phyloP scores from a whole-genome alignment of 2,888 invertebrate species.

The Folsomia candida region DNA sequence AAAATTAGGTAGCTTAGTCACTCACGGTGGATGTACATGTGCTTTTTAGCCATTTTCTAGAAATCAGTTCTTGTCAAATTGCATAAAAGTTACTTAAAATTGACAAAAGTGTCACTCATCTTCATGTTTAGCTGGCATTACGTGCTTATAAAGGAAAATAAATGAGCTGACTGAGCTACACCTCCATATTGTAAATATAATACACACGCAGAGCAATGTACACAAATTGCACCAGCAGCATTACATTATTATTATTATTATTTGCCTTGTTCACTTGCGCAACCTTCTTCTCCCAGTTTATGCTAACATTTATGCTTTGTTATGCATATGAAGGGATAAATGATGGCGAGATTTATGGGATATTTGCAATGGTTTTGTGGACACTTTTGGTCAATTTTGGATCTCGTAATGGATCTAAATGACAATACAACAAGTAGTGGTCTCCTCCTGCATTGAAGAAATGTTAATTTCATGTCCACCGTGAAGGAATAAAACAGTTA shows the following conservation, averaged over 20 bases:
- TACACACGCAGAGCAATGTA: too few relatives aligned
- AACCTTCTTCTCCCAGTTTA: background rate
- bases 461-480: background rate
- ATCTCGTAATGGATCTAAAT: background rate
- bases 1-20: too few relatives aligned
- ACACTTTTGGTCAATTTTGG: conserved; percentile 17
- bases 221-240: background rate
- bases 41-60: background rate
- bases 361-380: conserved; percentile 17
- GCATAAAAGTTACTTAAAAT: background rate
- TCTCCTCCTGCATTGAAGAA: background rate
- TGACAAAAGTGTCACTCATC: background rate
- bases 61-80: background rate
- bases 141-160: too few relatives aligned
- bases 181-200: too few relatives aligned
- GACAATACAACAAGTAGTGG: background rate
- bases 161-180: too few relatives aligned
- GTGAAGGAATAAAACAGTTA: conserved; percentile 3
- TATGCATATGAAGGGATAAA: background rate
- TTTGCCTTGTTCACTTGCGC: background rate
- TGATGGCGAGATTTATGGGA: conserved; percentile 10
- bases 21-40: background rate
- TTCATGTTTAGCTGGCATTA: too few relatives aligned
- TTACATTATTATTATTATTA: background rate
- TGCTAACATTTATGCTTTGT: background rate